A percentile compares a stretch with the other conserved stretches of the same genome.
Conservation (phyloP, 2,888 invertebrate genomes). For the Latrodectus hesperus region DNA sequence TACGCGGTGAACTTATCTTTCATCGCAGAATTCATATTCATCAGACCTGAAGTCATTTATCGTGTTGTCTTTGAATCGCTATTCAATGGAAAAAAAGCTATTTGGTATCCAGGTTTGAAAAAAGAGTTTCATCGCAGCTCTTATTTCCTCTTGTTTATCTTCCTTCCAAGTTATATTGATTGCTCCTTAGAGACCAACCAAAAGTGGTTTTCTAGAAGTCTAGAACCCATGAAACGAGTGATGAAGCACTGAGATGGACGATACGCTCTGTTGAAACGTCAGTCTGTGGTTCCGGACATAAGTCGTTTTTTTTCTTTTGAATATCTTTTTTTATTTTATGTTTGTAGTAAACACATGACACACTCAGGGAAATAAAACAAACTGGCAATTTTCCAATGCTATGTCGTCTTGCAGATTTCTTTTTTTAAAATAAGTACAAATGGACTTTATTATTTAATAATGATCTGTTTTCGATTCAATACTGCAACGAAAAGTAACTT, state of each 20-base stretch:
- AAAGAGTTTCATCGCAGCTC: constrained; percentile 47
- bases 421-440: neutral
- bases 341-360: neutral
- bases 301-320: neutral
- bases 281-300: constrained; percentile 29
- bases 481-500: no score
- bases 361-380: neutral
- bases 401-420: neutral
- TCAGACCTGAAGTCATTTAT: neutral
- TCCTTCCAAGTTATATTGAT: constrained; percentile 51
- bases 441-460: no score
- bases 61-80: neutral
- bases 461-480: no score
- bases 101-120: constrained; percentile 4
- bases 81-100: neutral
- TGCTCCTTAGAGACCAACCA: constrained; percentile 27
- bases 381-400: neutral
- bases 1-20: neutral
- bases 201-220: constrained; percentile 11
- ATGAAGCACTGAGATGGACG: constrained; percentile 22
- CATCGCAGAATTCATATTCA: neutral
- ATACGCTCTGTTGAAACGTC: constrained; percentile 32
- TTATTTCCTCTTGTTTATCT: constrained; percentile 51
- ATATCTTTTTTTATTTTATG: neutral
- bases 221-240: constrained; percentile 28